These are phyloP conservation scores for Microcebus griseorufus DNA, from an alignment of 2,113 vertebrate species.

Conservation along the genomic window DNA sequence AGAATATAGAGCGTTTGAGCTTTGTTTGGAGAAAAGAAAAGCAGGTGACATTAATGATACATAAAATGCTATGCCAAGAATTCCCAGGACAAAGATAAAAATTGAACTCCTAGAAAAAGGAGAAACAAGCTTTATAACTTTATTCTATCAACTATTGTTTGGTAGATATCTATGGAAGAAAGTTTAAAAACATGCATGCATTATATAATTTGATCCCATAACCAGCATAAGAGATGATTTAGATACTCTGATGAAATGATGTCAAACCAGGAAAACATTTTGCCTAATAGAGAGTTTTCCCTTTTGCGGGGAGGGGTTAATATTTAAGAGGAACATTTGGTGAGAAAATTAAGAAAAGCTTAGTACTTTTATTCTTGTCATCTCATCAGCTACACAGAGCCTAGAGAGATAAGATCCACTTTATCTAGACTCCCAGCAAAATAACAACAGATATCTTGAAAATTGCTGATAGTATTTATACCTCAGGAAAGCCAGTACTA, in stretches of 20 bases:
- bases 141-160: neutral
- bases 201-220: neutral
- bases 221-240: neutral
- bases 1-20: neutral
- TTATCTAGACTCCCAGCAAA: slow-evolving; percentile 42
- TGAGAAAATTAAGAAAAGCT: slow-evolving; percentile 28
- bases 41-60: neutral
- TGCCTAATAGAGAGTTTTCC: neutral
- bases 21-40: slow-evolving; percentile 23
- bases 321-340: neutral
- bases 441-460: slow-evolving; percentile 44
- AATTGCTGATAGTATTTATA: slow-evolving; percentile 71
- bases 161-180: neutral
- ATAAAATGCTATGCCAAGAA: neutral
- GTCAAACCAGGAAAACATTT: neutral
- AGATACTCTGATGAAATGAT: neutral
- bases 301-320: neutral
- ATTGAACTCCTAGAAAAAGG: neutral
- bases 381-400: slow-evolving; percentile 5
- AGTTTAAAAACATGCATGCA: neutral
- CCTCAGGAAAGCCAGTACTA: slow-evolving; percentile 23
- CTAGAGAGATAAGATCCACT: slow-evolving; percentile 13
- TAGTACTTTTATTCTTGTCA: neutral
- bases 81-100: slow-evolving; percentile 25
- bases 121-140: neutral